Base-by-base conservation (phyloP, 2,797 vertebrate genomes). In the Rhyacichthys aspro region DNA sequence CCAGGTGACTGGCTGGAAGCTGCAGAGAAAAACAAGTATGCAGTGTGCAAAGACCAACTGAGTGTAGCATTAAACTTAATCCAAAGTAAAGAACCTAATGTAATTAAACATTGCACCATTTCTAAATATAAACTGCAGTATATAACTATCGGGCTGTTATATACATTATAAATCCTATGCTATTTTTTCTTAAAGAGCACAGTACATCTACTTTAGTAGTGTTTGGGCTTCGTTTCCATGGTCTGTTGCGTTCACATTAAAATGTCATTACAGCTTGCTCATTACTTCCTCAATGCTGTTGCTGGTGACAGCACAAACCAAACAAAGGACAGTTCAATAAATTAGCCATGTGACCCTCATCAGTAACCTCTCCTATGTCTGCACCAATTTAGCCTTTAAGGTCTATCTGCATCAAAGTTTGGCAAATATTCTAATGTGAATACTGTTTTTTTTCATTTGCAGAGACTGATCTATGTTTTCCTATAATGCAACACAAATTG, bases 311-410 rank as follows among this genome's bases (percentile, higher is more conserved):
- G 63, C 63, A 44, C 49, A 67, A 54, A 52, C 67, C 57, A 33
- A 75, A 69, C 58, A 75, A 64, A 52, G 56, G 36, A 57, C 37
- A 7, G 59, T 78, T 87, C 80, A 63, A 89, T 88, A 80, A 60
- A 82, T 77, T 63, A 76, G 69, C 70, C 65, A 63, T 15, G 50
- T 69, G 50, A 46, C 55, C 33, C 45, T 74, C 59, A 79, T 49
- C 53, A 79, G 46, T 37, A 73, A 61, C 72, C 44, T 56, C 10
- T 64, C 12, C 16, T 12, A 32, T 15, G 12, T 23, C 36, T 9
- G 3, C 43, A 55, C 28, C 37, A 32, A 18, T 44, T 32, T 15
- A 43, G 47, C 55, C 43, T 52, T 32, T 41, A 56, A 55, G 67
- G 58, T 41, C 56, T 49, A 63, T 43, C 50, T 14, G 32, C 32